Evolutionary conservation across 2,888 invertebrate genomes (phyloP), one percentile per base, ranked within the genome.

Genomic region (Noctuana brunneofusca): DNA sequence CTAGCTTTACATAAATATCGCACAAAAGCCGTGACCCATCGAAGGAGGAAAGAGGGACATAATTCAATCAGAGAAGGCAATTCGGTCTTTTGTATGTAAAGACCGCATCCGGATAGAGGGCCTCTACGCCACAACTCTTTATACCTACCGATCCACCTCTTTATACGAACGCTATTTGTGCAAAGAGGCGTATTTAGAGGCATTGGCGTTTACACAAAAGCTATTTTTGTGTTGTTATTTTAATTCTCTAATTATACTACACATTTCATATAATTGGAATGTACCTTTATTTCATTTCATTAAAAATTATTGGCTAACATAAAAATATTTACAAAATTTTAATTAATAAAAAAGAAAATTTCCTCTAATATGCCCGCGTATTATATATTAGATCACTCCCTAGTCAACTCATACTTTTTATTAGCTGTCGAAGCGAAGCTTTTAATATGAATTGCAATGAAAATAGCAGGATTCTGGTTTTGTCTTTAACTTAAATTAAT

Each of bases 71-170:
- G 77, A 69, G 72, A 68, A 74, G 79, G 80, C 84, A 85, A 87
- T 87, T 86, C 81, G 77, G 81, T 83, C 87, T 86, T 88, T 89
- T 89, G 85, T 88, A 85, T 83, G 84, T 86, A 84, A 85, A 86
- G 84, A 86, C 85, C 84, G 81, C 82, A 80, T 81, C 80, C 79
- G 81, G 75, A 76, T 73, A 71, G 71, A 73, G 72, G 75, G 68
- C 69, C 66, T 67, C 66, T 58, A 66, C 67, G 68, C 66, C 66
- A 66, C 71, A 66, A 71, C 67, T 71, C 71, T 72, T 67, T 65
- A 58, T 59, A 59, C 57, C 63, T 60, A 63, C 57, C 63, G 48
- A 59, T 62, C 58, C 49, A 53, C 30, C 53, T 53, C 53, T 60
- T 60, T 59, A 43, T 58, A n/a, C 64, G 60, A 68, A 43, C 43